These are phyloP conservation scores for Phoenicopterus ruber DNA, from an alignment of 2,113 vertebrate species.

Conservation along the genomic window DNA sequence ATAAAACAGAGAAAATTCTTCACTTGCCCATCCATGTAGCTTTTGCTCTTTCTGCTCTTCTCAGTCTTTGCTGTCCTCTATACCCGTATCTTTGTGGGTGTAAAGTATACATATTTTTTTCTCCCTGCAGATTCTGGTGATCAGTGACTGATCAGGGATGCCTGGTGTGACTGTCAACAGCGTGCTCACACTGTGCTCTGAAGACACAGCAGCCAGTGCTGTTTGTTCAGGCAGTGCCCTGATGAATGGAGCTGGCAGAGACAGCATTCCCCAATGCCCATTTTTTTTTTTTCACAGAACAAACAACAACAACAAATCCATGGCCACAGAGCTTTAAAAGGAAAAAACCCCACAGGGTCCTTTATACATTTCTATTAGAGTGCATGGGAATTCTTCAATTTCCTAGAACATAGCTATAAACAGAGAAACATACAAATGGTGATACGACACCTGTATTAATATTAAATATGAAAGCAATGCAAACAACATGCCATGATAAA, in stretches of 20 bases:
- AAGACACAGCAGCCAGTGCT: background rate
- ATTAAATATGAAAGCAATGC: background rate
- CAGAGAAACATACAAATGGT: background rate
- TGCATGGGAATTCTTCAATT: background rate
- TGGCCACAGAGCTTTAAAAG: background rate
- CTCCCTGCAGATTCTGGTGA: background rate
- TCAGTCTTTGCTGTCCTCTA: background rate
- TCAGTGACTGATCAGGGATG: background rate
- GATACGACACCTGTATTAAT: background rate
- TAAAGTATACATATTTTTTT: background rate
- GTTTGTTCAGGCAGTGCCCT: background rate
- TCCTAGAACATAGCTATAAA: background rate
- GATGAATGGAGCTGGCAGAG: background rate
- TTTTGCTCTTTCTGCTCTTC: background rate
- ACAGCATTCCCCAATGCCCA: background rate
- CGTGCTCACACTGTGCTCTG: background rate
- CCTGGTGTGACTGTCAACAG: background rate
- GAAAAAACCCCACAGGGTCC: background rate
- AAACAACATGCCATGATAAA: conserved; percentile 28
- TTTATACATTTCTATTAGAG: background rate
- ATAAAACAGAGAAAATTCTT: background rate
- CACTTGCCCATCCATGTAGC: background rate
- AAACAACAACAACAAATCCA: background rate
- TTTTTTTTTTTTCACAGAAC: background rate
- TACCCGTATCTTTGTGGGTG: background rate